A percentile compares a stretch with the other conserved stretches of the same genome.
phyloP scores from a whole-genome alignment of 2,888 invertebrate species.

The Tridacna crocea region DNA sequence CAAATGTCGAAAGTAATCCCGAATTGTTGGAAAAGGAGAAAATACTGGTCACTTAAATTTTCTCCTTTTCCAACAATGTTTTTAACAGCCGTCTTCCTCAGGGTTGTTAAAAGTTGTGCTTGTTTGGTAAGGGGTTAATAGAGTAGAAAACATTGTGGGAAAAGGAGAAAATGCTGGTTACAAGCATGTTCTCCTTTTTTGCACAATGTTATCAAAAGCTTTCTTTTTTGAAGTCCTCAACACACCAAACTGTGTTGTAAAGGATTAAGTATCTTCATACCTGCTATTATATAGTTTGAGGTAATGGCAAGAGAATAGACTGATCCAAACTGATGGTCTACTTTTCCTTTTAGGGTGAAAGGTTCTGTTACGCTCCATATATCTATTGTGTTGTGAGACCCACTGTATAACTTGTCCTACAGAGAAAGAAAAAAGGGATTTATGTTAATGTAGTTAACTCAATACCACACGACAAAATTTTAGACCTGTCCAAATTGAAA shows the following conservation, averaged over 20 bases:
- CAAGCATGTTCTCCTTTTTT: neutral
- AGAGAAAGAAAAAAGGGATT: neutral
- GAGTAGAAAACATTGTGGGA: neutral
- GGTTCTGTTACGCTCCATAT: slow-evolving; percentile 79
- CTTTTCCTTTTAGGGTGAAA: slow-evolving; percentile 76
- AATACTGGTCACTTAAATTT: neutral
- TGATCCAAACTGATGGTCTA: slow-evolving; percentile 79
- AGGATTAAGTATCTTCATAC: slow-evolving; percentile 58
- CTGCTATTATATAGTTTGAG: slow-evolving; percentile 78
- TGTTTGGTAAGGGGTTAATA: neutral
- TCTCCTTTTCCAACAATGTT: too few species aligned
- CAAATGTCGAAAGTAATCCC: too few species aligned
- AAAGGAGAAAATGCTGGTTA: neutral
- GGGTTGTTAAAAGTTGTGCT: neutral
- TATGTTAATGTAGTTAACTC: neutral
- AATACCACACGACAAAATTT: too few species aligned
- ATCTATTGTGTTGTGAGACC: slow-evolving; percentile 81
- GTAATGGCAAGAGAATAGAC: slow-evolving; percentile 79
- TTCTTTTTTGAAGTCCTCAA: too few species aligned
- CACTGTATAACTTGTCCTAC: slow-evolving; percentile 80
- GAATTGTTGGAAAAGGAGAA: neutral
- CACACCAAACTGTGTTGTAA: too few species aligned
- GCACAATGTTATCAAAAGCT: too few species aligned
- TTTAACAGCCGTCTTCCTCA: neutral
- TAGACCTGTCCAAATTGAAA: too few species aligned